These are phyloP conservation scores for Papilio protenor DNA, from an alignment of 2,888 invertebrate genomes.

Conservation along the genomic window DNA sequence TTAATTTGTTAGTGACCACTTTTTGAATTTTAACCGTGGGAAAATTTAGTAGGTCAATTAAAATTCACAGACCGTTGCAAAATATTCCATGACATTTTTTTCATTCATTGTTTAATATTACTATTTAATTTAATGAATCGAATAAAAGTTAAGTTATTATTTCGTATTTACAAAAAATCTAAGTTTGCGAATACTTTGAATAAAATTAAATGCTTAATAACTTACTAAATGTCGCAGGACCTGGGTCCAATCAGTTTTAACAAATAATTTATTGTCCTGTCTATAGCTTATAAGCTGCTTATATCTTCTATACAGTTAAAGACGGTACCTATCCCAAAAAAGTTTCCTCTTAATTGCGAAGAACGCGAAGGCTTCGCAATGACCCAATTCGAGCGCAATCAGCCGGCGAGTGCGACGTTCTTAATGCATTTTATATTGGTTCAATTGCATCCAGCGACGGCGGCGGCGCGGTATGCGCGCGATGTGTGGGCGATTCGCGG, in stretches of 20 bases:
- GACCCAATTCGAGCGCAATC: conserved; percentile 76
- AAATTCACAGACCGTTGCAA: conserved; percentile 30
- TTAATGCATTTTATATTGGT: conserved; percentile 85
- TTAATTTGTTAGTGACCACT: conserved; percentile 24
- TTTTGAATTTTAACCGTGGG: conserved; percentile 36
- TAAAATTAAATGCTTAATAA: no score
- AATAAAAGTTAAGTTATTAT: no score
- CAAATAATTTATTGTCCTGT: no score
- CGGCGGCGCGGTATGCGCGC: conserved; percentile 71
- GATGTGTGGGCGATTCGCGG: conserved; percentile 81
- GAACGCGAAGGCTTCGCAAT: conserved; percentile 58
- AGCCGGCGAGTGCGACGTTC: conserved; percentile 74
- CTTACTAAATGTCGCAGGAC: no score
- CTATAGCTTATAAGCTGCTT: no score
- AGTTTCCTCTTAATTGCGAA: conserved; percentile 38
- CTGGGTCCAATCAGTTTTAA: no score
- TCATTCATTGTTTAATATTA: conserved; percentile 7
- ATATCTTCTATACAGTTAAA: not conserved
- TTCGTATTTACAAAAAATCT: no score
- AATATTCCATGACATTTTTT: conserved; percentile 38
- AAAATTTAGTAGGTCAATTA: conserved; percentile 34
- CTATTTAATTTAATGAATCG: not conserved
- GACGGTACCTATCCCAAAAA: not conserved
- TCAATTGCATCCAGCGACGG: conserved; percentile 80
- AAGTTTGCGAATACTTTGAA: no score